Conservation (phyloP, 1,140 invertebrate species). For the Pseudomyrmex gracilis region DNA sequence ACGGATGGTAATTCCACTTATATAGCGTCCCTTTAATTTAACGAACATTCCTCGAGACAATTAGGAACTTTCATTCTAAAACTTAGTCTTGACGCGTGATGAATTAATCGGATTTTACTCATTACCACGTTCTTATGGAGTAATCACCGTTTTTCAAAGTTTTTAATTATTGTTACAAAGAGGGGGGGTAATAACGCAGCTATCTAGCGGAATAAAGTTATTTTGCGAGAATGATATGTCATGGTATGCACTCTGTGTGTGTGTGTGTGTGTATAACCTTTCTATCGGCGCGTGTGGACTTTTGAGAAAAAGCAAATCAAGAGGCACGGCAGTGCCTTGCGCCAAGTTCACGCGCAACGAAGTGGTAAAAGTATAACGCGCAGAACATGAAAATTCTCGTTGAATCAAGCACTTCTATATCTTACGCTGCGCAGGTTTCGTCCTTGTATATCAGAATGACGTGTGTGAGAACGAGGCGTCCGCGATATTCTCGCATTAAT, state of each 20-base stretch:
- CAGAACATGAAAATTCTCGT: background rate
- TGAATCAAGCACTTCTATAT: background rate
- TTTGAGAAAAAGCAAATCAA: background rate
- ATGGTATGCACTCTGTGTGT: no score
- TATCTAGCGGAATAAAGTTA: background rate
- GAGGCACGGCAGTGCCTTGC: no score
- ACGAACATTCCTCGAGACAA: conserved; percentile 63
- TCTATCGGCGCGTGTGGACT: background rate
- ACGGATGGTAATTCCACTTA: conserved; percentile 54
- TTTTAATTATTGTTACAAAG: conserved; percentile 61
- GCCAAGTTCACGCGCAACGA: no score
- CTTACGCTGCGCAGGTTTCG: background rate
- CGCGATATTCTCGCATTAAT: conserved; percentile 27
- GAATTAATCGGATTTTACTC: conserved; percentile 72
- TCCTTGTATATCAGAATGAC: no score
- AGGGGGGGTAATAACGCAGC: no score
- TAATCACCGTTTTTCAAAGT: conserved; percentile 58
- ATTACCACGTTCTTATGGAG: conserved; percentile 62
- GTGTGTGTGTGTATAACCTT: background rate
- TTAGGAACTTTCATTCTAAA: conserved; percentile 69
- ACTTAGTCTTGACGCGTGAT: conserved; percentile 65
- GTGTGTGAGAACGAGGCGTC: background rate
- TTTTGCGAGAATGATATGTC: background rate
- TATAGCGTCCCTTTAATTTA: conserved; percentile 52
- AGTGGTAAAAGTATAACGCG: background rate